phyloP scores from a whole-genome alignment of 2,113 vertebrate genomes.

The Chelonoidis abingdonii region DNA sequence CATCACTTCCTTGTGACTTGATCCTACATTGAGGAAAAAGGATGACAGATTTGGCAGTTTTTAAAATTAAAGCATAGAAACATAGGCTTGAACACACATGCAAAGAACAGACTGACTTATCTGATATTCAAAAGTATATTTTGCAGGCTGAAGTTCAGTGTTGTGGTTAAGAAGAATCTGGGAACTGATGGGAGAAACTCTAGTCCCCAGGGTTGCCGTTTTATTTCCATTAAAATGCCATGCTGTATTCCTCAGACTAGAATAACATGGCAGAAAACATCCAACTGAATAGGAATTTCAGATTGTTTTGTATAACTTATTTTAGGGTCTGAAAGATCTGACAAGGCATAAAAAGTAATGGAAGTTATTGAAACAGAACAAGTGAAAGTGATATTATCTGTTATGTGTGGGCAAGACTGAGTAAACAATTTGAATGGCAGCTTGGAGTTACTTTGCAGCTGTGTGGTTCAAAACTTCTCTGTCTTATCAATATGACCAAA shows the following conservation, averaged over 20 bases:
- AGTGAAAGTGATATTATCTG: neutral
- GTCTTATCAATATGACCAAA: neutral
- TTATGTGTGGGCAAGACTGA: neutral
- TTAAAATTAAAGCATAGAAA: neutral
- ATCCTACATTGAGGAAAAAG: neutral
- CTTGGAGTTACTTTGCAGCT: neutral
- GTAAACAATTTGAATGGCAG: neutral
- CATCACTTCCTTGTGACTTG: too few species aligned
- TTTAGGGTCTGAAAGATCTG: neutral
- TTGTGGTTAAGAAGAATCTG: neutral
- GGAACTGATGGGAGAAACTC: neutral
- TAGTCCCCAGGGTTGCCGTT: neutral
- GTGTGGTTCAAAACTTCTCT: neutral
- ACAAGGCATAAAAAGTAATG: neutral
- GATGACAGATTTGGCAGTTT: neutral
- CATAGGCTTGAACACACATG: neutral
- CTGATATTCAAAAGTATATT: neutral
- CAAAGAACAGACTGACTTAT: neutral
- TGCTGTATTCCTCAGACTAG: neutral
- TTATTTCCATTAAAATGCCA: neutral
- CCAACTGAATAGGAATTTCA: neutral
- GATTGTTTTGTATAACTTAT: neutral
- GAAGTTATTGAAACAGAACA: neutral
- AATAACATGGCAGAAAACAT: neutral
- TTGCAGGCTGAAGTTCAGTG: neutral